Conservation (phyloP, 2,888 invertebrate species). For the Boloria euphrosyne region DNA sequence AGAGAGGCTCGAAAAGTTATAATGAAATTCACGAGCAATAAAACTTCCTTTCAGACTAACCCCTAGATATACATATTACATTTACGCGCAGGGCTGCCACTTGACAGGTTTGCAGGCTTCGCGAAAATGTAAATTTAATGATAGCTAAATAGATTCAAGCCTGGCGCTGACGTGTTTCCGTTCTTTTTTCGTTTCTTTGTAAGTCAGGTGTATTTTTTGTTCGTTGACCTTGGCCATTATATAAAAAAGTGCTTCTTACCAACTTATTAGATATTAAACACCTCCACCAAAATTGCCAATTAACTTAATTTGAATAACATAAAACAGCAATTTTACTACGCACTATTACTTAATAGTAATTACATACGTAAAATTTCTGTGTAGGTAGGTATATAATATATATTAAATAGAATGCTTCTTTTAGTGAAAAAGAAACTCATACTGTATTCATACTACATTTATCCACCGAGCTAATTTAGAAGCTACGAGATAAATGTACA, state of each 20-base stretch:
- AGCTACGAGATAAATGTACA: not conserved
- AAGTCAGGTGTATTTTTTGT: constrained; percentile 7
- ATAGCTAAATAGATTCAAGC: constrained; percentile 40
- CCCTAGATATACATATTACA: constrained; percentile 77
- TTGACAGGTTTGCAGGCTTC: constrained; percentile 19
- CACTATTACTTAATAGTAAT: too few species aligned
- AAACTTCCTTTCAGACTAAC: constrained; percentile 80
- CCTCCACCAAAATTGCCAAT: too few species aligned
- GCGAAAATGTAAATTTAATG: constrained; percentile 43
- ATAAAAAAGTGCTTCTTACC: not conserved
- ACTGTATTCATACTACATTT: too few species aligned
- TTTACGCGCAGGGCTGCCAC: constrained; percentile 62
- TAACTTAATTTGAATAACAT: too few species aligned
- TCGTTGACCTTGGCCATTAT: not conserved
- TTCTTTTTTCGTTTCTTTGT: constrained; percentile 7
- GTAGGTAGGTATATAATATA: too few species aligned
- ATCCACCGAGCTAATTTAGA: not conserved
- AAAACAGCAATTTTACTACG: too few species aligned
- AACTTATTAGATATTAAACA: not conserved
- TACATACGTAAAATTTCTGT: too few species aligned
- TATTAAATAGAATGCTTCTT: too few species aligned
- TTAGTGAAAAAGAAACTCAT: too few species aligned
- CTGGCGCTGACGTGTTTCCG: constrained; percentile 30
- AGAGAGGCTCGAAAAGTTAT: constrained; percentile 73
- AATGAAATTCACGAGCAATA: constrained; percentile 82